Conservation (phyloP, 1,140 invertebrate genomes). For the Ruditapes philippinarum region DNA sequence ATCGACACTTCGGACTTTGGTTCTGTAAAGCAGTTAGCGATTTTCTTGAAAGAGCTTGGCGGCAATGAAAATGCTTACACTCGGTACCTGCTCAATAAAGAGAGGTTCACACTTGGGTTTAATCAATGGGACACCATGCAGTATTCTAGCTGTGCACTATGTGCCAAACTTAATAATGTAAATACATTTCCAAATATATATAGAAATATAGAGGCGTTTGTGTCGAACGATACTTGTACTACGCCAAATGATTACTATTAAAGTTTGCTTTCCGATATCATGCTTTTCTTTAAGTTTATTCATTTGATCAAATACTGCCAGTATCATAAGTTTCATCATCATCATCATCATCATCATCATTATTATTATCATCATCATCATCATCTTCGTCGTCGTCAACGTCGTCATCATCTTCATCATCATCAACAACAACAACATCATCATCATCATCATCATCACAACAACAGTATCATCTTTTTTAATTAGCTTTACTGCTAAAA, state of each 20-base stretch:
- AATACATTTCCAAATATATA: not conserved
- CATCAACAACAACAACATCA: too few relatives aligned
- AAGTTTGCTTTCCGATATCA: too few relatives aligned
- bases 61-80: constrained; percentile 9
- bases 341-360: too few relatives aligned
- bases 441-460: too few relatives aligned
- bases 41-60: not conserved
- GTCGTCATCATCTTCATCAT: too few relatives aligned
- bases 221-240: not conserved
- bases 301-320: too few relatives aligned
- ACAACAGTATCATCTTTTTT: too few relatives aligned
- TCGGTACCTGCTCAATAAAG: not conserved
- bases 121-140: not conserved
- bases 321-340: too few relatives aligned
- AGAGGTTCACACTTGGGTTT: not conserved
- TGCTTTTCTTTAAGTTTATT: too few relatives aligned
- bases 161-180: not conserved
- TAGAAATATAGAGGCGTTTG: not conserved
- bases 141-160: not conserved
- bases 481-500: too few relatives aligned
- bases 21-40: not conserved
- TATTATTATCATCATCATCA: too few relatives aligned
- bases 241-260: not conserved
- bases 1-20: constrained; percentile 27
- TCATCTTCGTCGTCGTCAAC: too few relatives aligned